A percentile compares a stretch with the other conserved stretches of the same genome.
Evolutionary conservation across 2,797 vertebrate species (phyloP).

Genomic region (Erethizon dorsatum): DNA sequence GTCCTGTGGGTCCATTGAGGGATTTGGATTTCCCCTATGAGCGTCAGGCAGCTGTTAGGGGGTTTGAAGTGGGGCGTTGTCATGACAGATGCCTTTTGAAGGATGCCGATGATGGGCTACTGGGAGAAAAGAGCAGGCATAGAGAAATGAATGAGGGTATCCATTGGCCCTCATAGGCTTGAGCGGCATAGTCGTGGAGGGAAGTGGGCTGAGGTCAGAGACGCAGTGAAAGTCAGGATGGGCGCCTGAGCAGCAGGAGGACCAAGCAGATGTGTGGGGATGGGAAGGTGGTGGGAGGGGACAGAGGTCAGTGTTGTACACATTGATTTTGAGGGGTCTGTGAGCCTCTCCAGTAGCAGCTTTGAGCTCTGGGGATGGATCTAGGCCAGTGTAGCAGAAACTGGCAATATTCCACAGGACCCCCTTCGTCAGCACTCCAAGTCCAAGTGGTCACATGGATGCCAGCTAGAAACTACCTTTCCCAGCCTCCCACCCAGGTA

Average conservation of each 20-base stretch:
- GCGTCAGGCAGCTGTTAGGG: neutral
- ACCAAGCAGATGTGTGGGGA: no score
- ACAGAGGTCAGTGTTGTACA: neutral
- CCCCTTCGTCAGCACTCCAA: neutral
- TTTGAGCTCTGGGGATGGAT: neutral
- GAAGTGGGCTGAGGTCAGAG: neutral
- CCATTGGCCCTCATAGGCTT: fast-evolving
- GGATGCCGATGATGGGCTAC: neutral
- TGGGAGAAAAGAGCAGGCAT: neutral
- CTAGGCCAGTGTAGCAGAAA: neutral
- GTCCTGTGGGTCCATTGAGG: fast-evolving
- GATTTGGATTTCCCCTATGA: neutral
- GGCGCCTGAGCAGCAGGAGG: no score
- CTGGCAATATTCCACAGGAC: neutral
- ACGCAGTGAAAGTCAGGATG: neutral
- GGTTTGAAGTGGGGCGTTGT: neutral
- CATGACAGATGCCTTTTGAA: neutral
- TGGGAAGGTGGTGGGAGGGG: fast-evolving
- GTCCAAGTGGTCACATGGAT: neutral
- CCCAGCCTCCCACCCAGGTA: neutral
- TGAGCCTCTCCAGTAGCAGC: neutral
- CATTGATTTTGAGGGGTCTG: neutral
- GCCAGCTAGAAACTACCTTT: neutral
- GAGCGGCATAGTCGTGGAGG: fast-evolving
- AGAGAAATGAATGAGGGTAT: neutral